These are phyloP conservation scores for Champsocephalus esox DNA, from an alignment of 2,797 vertebrate species.

Conservation along the genomic window DNA sequence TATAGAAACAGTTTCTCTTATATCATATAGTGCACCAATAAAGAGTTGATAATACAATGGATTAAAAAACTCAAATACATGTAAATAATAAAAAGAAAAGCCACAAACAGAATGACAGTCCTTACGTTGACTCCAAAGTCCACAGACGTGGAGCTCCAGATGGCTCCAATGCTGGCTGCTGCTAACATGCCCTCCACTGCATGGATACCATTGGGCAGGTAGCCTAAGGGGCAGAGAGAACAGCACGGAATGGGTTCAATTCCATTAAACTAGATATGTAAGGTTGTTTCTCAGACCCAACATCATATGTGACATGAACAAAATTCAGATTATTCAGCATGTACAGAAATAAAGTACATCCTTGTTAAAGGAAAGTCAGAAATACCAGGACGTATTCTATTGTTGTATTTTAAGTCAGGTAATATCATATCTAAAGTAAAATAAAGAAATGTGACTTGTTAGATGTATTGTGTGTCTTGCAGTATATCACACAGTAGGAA, in stretches of 20 bases:
- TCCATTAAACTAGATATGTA: background rate
- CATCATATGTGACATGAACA: background rate
- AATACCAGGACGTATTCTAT: background rate
- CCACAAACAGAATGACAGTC: background rate
- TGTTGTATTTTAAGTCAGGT: background rate
- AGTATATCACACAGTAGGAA: no score
- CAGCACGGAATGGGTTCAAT: background rate
- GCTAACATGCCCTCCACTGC: conserved; percentile 96
- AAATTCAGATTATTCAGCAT: background rate
- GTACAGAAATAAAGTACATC: background rate
- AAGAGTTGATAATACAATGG: background rate
- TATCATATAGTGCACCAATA: background rate
- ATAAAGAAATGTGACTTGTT: no score
- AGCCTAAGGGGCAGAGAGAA: conserved; percentile 81
- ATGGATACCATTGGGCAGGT: conserved; percentile 91
- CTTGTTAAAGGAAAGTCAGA: no score
- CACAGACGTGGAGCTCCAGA: conserved; percentile 96
- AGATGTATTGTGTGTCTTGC: no score
- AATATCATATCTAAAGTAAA: no score
- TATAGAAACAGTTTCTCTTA: background rate
- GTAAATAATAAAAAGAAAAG: background rate
- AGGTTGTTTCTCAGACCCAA: background rate
- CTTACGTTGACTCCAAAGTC: conserved; percentile 98
- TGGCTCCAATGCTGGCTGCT: conserved; percentile 92
- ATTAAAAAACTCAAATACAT: background rate